Percentiles rank a stretch among this genome's conserved stretches.
Evolutionary conservation across 2,797 vertebrate genomes (phyloP).

Genomic region (Sebastes hopkinsi): DNA sequence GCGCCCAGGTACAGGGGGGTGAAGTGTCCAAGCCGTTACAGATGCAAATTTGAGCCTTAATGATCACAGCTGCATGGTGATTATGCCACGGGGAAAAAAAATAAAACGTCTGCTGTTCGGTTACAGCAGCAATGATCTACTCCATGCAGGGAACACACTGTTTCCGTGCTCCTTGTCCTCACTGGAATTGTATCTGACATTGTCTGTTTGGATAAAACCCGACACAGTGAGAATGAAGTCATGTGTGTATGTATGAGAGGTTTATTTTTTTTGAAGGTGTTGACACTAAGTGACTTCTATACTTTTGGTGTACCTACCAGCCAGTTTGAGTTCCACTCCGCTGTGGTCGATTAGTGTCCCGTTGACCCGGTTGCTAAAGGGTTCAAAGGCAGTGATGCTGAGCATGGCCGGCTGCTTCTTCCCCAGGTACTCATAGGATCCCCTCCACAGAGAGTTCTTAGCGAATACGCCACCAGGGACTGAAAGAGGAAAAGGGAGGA

Average conservation of each 20-base stretch:
- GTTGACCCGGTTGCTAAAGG: slow-evolving; percentile 89
- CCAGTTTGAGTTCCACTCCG: slow-evolving; percentile 92
- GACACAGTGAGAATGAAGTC: not conserved
- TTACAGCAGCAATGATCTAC: slow-evolving; percentile 22
- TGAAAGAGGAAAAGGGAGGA: slow-evolving; percentile 47
- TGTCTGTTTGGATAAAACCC: not conserved
- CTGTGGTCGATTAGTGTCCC: slow-evolving; percentile 98
- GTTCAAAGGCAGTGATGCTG: slow-evolving; percentile 92
- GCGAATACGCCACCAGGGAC: slow-evolving; percentile 96
- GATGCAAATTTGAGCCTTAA: slow-evolving; percentile 48
- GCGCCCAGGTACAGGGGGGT: slow-evolving; percentile 20
- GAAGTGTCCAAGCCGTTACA: slow-evolving; percentile 30
- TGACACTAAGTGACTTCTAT: not conserved
- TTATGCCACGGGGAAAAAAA: slow-evolving; percentile 21
- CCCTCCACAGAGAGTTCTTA: slow-evolving; percentile 97
- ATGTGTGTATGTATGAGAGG: not conserved
- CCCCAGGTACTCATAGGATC: slow-evolving; percentile 97
- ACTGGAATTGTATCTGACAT: slow-evolving; percentile 10
- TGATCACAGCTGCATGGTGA: slow-evolving; percentile 49
- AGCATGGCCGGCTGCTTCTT: slow-evolving; percentile 98
- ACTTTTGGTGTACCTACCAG: slow-evolving; percentile 80
- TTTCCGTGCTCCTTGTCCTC: slow-evolving; percentile 9
- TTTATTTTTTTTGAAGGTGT: not conserved
- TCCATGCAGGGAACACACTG: slow-evolving; percentile 6
- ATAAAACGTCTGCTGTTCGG: slow-evolving; percentile 31